These are phyloP conservation scores for Chelon auratus DNA, from an alignment of 2,797 vertebrate genomes.

Conservation along the genomic window DNA sequence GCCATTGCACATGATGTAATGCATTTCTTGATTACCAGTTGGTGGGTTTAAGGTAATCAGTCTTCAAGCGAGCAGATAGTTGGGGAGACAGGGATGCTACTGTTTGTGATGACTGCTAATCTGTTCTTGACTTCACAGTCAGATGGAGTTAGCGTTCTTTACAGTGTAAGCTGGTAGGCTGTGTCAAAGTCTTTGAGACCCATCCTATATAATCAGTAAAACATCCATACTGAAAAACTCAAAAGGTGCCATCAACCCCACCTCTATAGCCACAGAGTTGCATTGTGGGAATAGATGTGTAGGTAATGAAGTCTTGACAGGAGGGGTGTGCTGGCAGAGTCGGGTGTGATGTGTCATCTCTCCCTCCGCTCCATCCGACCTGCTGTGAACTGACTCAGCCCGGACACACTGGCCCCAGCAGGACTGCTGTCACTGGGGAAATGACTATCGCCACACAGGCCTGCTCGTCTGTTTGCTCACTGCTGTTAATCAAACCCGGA, in stretches of 20 bases:
- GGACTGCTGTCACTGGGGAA: constrained; percentile 56
- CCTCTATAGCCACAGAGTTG: not conserved
- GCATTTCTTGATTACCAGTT: too few species aligned
- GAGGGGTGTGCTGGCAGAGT: constrained; percentile 58
- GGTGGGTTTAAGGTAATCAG: too few species aligned
- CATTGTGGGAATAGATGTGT: constrained; percentile 32
- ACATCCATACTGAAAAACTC: too few species aligned
- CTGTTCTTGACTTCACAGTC: too few species aligned
- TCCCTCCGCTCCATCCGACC: constrained; percentile 62
- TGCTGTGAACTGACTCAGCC: constrained; percentile 76
- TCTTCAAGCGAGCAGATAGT: too few species aligned
- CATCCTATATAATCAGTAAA: too few species aligned
- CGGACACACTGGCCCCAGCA: constrained; percentile 60
- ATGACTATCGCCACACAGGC: constrained; percentile 23
- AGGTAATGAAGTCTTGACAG: constrained; percentile 39
- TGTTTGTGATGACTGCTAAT: too few species aligned
- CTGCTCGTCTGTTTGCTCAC: not conserved
- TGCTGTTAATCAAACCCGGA: constrained; percentile 18
- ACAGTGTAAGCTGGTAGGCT: too few species aligned
- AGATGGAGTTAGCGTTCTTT: too few species aligned
- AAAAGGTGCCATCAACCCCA: not conserved
- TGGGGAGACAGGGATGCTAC: too few species aligned
- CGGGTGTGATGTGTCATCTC: constrained; percentile 56
- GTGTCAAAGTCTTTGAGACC: too few species aligned
- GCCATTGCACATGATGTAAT: too few species aligned